Base-by-base conservation (phyloP, 2,888 invertebrate species). In the Tupiocoris notatus region DNA sequence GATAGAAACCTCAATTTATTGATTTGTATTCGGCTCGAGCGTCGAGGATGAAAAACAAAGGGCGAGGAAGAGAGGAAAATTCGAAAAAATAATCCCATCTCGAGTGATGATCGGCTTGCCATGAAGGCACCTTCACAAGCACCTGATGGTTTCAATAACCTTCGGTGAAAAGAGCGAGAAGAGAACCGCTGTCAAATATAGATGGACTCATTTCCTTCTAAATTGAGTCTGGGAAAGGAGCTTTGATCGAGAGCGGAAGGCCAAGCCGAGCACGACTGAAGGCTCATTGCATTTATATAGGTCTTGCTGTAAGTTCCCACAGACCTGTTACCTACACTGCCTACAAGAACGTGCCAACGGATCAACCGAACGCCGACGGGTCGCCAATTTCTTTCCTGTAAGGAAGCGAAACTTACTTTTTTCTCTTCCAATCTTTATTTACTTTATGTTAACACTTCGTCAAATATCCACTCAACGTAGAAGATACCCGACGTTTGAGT, bases 271-370 rank as follows among this genome's bases (percentile, higher is more conserved):
- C 39, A 39, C 39, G 39, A 2, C 25, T 59, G 59, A 70, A 23
- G 73, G 73, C 78, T 79, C 79, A 79, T 79, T 79, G 79, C 79
- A 79, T 79, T 79, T 79, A 79, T 78, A 79, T 79, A 79, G 79
- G 67, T 56, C 39, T 39, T 39, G 39, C 39, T 39, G 6, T 7
- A 39, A 3, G 39, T 12, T 39, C 39, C 39, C 39, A 39, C 39
- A 3, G 39, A 12, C 39, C 3, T 7, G 3, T 3, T 59, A 39
- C 39, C 39, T 39, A 39, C 39, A 39, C 39, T 7, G 39, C 39
- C 39, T 39, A 39, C 39, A 39, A 39, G 39, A 39, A 7, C 39
- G 3, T 39, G 39, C 39, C 39, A 12, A 39, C 39, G 39, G 39
- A 39, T 39, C 39, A 39, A 39, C 39, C 39, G n/a, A n/a, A n/a